Percentiles rank a stretch among this genome's conserved stretches.
phyloP scores from a whole-genome alignment of 2,888 invertebrate genomes.

The Campoletis raptor region DNA sequence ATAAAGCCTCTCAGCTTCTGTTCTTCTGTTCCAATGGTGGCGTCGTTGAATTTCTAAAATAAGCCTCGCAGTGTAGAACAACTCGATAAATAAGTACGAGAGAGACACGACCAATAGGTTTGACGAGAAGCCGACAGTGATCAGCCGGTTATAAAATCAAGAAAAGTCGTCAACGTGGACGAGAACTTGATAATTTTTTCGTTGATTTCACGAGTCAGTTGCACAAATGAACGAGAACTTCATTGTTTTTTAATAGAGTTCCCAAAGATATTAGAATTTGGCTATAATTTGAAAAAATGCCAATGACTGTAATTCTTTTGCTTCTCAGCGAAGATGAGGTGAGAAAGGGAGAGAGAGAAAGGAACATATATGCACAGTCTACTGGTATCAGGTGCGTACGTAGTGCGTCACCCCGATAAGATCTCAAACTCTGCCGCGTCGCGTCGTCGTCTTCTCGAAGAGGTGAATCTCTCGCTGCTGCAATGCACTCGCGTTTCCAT shows the following conservation, averaged over 20 bases:
- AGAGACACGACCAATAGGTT: not conserved
- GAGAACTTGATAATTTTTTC: no score
- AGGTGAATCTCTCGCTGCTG: conserved; percentile 47
- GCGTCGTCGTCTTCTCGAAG: conserved; percentile 37
- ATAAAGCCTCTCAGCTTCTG: conserved; percentile 49
- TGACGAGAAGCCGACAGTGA: not conserved
- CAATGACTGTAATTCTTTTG: conserved; percentile 12
- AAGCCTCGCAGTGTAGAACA: conserved; percentile 79
- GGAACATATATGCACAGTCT: conserved; percentile 69
- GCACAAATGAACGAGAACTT: not conserved
- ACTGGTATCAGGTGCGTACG: conserved; percentile 83
- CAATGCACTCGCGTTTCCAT: conserved; percentile 36
- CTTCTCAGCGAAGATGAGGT: not conserved
- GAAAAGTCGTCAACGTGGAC: not conserved
- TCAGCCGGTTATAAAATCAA: not conserved
- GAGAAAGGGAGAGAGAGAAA: conserved; percentile 28
- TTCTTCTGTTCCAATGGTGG: conserved; percentile 58
- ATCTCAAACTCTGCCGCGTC: conserved; percentile 77
- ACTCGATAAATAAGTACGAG: conserved; percentile 68
- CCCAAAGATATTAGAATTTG: not conserved
- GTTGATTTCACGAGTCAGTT: not conserved
- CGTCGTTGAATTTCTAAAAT: conserved; percentile 78
- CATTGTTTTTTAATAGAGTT: not conserved
- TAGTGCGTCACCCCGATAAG: conserved; percentile 84
- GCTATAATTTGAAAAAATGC: not conserved